Percentiles rank a stretch among this genome's conserved stretches.
These are phyloP conservation scores for Galaxea fascicularis DNA, from an alignment of 92 coral and sea anemone species.

Conservation along the genomic window DNA sequence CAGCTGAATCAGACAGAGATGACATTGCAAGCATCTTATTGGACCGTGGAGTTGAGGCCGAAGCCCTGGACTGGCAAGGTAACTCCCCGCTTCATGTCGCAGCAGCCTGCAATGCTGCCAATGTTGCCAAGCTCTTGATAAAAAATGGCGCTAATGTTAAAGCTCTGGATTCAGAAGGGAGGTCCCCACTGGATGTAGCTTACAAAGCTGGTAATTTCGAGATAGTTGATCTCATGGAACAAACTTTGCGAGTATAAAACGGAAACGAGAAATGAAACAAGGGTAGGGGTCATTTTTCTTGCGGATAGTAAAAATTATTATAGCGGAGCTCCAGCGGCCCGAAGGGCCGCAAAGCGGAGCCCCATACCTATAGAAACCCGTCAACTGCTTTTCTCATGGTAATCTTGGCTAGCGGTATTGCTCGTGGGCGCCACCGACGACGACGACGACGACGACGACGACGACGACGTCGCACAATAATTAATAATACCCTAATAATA, in stretches of 20 bases:
- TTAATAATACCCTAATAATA: too few species aligned
- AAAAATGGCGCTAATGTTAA: constrained; percentile 63
- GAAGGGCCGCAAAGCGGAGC: too few species aligned
- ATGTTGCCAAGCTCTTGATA: constrained; percentile 57
- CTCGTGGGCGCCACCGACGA: too few species aligned
- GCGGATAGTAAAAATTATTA: too few species aligned
- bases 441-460: too few species aligned
- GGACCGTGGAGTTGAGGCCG: constrained; percentile 67
- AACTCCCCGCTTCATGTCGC: constrained; percentile 79
- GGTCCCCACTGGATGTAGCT: constrained; percentile 76
- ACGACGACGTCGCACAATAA: too few species aligned
- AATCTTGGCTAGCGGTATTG: too few species aligned
- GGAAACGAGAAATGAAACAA: neutral
- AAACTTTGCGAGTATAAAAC: neutral
- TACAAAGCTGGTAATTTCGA: constrained; percentile 35
- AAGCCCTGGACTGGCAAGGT: constrained; percentile 58
- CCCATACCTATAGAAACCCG: too few species aligned
- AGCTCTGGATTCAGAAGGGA: constrained; percentile 60
- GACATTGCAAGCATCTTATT: constrained; percentile 78
- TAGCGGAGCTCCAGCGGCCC: too few species aligned
- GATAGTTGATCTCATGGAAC: constrained; percentile 27
- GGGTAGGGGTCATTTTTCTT: neutral
- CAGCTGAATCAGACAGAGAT: constrained; percentile 80
- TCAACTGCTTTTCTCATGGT: too few species aligned
- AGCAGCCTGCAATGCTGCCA: constrained; percentile 66